These are phyloP conservation scores for Agrotis segetum DNA, from an alignment of 2,888 invertebrate species.

Conservation along the genomic window DNA sequence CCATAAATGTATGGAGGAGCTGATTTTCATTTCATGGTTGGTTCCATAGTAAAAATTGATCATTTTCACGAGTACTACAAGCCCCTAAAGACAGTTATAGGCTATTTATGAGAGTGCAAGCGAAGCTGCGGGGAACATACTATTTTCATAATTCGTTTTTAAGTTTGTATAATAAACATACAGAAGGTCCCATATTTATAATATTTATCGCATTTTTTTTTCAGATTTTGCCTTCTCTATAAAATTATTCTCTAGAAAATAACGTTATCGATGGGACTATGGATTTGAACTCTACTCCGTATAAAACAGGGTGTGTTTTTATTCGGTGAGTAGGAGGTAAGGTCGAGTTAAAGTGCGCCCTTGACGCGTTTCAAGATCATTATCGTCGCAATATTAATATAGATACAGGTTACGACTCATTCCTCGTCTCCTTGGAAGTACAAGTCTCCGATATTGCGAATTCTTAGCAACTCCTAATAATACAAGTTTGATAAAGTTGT, in stretches of 20 bases:
- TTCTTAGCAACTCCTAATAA: slow-evolving; percentile 17
- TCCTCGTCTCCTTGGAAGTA: slow-evolving; percentile 21
- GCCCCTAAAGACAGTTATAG: too few relatives aligned
- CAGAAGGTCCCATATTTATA: too few relatives aligned
- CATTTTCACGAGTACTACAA: too few relatives aligned
- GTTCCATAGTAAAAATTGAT: too few relatives aligned
- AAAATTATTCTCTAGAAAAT: background rate
- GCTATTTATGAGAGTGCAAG: too few relatives aligned
- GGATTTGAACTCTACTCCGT: slow-evolving; percentile 4
- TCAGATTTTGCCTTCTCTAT: background rate
- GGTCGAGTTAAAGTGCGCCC: slow-evolving; percentile 37
- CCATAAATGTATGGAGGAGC: too few relatives aligned
- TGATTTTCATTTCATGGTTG: too few relatives aligned
- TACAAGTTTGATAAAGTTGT: slow-evolving; percentile 21
- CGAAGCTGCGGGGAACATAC: too few relatives aligned
- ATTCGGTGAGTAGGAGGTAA: background rate
- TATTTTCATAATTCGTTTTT: too few relatives aligned
- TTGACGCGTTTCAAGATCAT: slow-evolving; percentile 47
- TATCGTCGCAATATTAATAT: slow-evolving; percentile 37
- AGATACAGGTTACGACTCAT: slow-evolving; percentile 26
- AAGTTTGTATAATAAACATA: too few relatives aligned
- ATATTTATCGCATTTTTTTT: background rate
- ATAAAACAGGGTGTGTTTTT: background rate
- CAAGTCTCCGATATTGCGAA: slow-evolving; percentile 9
- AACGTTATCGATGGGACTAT: background rate